Evolutionary conservation across 2,797 vertebrate genomes (phyloP).

Genomic region (Pantherophis alleghaniensis): DNA sequence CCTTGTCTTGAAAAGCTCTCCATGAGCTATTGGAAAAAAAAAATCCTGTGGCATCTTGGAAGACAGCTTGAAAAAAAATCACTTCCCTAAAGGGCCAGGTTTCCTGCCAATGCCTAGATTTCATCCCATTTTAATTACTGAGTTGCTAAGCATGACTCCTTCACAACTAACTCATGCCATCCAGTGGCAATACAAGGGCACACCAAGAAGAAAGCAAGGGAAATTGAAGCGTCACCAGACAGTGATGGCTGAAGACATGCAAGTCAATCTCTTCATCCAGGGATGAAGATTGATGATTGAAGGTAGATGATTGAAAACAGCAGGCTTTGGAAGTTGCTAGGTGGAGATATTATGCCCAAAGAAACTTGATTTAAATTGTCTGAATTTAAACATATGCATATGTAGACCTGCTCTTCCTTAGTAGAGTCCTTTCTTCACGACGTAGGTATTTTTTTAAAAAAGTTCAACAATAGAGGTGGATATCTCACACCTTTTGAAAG

Average conservation of each 20-base stretch:
- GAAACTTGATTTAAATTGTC: background rate
- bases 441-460: background rate
- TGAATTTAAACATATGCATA: background rate
- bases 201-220: background rate
- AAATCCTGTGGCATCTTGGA: background rate
- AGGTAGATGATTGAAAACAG: background rate
- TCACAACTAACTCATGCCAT: conserved; percentile 68
- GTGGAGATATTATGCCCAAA: background rate
- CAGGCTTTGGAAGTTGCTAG: background rate
- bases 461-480: background rate
- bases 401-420: background rate
- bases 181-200: conserved; percentile 61
- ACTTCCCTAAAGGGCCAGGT: background rate
- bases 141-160: background rate
- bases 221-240: background rate
- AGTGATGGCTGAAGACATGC: background rate
- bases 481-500: background rate
- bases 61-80: background rate
- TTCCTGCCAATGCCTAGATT: background rate
- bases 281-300: background rate
- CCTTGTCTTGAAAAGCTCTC: background rate
- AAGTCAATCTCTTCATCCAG: background rate
- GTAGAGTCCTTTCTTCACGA: background rate
- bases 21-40: too few relatives aligned
- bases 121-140: conserved; percentile 35